These are phyloP conservation scores for Ammospiza caudacuta DNA, from an alignment of 2,113 vertebrate species.

Conservation along the genomic window DNA sequence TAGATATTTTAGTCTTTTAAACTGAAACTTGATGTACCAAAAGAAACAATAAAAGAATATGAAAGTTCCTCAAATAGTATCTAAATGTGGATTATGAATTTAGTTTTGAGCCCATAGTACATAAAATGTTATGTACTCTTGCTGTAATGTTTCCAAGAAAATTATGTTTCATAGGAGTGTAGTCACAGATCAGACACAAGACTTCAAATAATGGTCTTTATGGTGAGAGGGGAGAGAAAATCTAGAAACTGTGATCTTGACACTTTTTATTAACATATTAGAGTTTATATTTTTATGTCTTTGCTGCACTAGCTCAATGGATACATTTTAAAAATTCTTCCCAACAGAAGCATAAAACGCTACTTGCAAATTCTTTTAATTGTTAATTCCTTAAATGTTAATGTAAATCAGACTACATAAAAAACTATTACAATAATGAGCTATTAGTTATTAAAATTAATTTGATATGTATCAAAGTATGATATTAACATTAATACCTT, in stretches of 20 bases:
- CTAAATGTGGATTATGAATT: neutral
- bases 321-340: neutral
- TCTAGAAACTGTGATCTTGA: neutral
- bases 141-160: neutral
- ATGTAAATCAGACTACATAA: neutral
- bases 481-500: neutral
- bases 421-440: neutral
- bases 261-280: neutral
- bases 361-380: neutral
- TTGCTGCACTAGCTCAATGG: neutral
- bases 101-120: neutral
- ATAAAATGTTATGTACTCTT: neutral
- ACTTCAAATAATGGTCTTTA: neutral
- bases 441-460: neutral
- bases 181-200: neutral
- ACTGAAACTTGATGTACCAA: neutral
- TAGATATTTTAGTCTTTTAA: neutral
- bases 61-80: neutral
- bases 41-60: neutral
- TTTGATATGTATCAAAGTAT: neutral
- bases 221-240: neutral
- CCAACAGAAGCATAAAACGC: neutral
- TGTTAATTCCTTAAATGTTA: neutral
- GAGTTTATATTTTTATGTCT: neutral
- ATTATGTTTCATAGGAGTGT: neutral